These are phyloP conservation scores for Meloidogyne hapla DNA, from an alignment of 1,140 invertebrate species.

Conservation along the genomic window DNA sequence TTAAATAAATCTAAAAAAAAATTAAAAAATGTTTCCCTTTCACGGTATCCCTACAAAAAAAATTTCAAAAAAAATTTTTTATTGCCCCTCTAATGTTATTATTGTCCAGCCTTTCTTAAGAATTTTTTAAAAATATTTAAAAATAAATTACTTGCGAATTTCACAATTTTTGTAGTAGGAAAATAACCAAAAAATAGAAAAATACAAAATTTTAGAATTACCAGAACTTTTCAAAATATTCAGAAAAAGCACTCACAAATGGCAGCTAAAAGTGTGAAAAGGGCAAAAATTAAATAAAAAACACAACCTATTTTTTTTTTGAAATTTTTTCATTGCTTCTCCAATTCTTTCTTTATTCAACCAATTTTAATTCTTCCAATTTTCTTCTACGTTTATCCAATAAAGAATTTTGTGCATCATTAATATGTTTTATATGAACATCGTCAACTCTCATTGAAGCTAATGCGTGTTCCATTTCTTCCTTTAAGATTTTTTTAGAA, in stretches of 20 bases:
- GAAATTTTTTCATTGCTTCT: background rate
- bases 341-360: slow-evolving; percentile 7
- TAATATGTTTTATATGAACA: slow-evolving; percentile 60
- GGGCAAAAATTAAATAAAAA: background rate
- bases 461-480: slow-evolving; percentile 94
- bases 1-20: too few species aligned
- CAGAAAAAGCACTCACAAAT: background rate
- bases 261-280: background rate
- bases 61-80: too few species aligned
- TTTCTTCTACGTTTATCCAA: slow-evolving; percentile 49
- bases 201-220: too few species aligned
- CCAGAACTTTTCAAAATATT: too few species aligned
- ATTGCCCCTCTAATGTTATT: too few species aligned
- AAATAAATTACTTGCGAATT: background rate
- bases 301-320: background rate
- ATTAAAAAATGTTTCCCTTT: too few species aligned
- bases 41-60: too few species aligned
- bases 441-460: slow-evolving; percentile 93
- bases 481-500: slow-evolving; percentile 70
- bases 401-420: slow-evolving; percentile 55
- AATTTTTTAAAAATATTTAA: too few species aligned
- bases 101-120: too few species aligned
- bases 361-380: background rate
- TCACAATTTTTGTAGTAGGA: background rate
- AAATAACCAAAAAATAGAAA: too few species aligned